These are phyloP conservation scores for Danaus plexippus DNA, from an alignment of 1,140 invertebrate species.

Conservation along the genomic window DNA sequence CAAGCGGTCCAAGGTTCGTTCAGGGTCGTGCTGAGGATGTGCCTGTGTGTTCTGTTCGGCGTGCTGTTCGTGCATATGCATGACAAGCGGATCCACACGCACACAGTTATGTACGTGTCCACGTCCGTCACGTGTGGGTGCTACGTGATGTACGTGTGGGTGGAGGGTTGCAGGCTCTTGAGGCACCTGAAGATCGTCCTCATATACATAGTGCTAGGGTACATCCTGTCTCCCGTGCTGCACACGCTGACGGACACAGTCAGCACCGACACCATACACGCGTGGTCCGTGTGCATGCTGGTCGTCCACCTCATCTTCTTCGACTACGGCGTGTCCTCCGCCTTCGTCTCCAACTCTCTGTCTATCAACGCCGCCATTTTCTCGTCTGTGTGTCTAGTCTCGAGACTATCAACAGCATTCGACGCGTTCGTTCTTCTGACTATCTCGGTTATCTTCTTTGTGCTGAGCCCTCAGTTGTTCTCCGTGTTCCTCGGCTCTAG, in stretches of 20 bases:
- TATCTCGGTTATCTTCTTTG: slow-evolving; percentile 89
- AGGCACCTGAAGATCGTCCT: slow-evolving; percentile 77
- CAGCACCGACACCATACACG: slow-evolving; percentile 97
- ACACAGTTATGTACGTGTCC: slow-evolving; percentile 74
- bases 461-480: slow-evolving; percentile 87
- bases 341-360: slow-evolving; percentile 86
- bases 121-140: slow-evolving; percentile 72
- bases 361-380: slow-evolving; percentile 94
- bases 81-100: slow-evolving; percentile 76
- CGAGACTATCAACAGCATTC: slow-evolving; percentile 85
- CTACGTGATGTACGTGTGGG: slow-evolving; percentile 72
- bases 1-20: slow-evolving; percentile 83
- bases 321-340: slow-evolving; percentile 89
- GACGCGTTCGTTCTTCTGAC: slow-evolving; percentile 92
- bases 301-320: slow-evolving; percentile 90
- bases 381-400: slow-evolving; percentile 94
- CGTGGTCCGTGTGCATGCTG: slow-evolving; percentile 90
- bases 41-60: slow-evolving; percentile 82
- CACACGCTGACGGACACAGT: slow-evolving; percentile 96
- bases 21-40: slow-evolving; percentile 82
- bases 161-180: slow-evolving; percentile 34
- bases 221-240: slow-evolving; percentile 90
- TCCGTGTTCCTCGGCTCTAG: slow-evolving; percentile 70
- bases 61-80: slow-evolving; percentile 83
- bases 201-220: slow-evolving; percentile 87